Conservation (phyloP, 1,140 invertebrate species). For the Cepaea nemoralis region DNA sequence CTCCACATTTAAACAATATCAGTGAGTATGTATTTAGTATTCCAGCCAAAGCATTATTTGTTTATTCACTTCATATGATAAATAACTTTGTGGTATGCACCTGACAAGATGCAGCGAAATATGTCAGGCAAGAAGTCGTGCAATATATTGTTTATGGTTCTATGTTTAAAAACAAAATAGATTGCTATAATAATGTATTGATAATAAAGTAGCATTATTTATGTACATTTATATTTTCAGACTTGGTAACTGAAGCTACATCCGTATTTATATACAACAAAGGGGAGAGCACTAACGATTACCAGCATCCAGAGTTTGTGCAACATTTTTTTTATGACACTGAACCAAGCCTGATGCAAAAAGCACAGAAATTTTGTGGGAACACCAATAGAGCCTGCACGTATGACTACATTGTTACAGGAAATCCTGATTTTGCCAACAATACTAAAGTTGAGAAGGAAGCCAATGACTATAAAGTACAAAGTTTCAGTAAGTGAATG, state of each 20-base stretch:
- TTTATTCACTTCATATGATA: too few relatives aligned
- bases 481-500: neutral
- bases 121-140: too few relatives aligned
- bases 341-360: neutral
- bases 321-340: constrained; percentile 47
- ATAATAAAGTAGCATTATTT: too few relatives aligned
- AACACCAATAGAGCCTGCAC: constrained; percentile 45
- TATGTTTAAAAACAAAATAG: too few relatives aligned
- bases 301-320: constrained; percentile 39
- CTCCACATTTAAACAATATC: too few relatives aligned
- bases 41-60: too few relatives aligned
- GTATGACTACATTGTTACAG: constrained; percentile 50
- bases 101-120: too few relatives aligned
- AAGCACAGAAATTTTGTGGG: constrained; percentile 44
- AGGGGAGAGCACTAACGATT: constrained; percentile 42
- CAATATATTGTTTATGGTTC: too few relatives aligned
- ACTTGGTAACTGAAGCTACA: constrained; percentile 34
- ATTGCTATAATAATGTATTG: too few relatives aligned
- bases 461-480: neutral
- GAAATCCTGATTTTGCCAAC: constrained; percentile 42
- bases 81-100: too few relatives aligned
- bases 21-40: too few relatives aligned
- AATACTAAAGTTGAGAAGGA: constrained; percentile 31
- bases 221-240: constrained; percentile 44
- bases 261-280: constrained; percentile 44